Base-by-base conservation (phyloP, 2,888 invertebrate species). In the Drosophila infuscata region DNA sequence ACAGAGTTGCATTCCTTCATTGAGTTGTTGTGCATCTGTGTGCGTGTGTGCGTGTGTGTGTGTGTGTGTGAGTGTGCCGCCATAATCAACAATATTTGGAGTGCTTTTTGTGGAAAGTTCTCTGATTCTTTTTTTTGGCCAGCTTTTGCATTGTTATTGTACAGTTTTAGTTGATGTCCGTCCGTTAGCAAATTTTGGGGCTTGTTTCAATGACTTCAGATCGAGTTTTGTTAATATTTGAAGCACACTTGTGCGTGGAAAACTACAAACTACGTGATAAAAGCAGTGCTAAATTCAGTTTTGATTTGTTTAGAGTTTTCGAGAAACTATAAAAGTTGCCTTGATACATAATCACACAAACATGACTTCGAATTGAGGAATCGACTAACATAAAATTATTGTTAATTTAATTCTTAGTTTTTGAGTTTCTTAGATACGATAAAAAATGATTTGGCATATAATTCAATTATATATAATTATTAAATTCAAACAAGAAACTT, bases 1-100 rank as follows among this genome's bases (percentile, higher is more conserved):
- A 77, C 74, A 70, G 48, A 36, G 57, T 48, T 68, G 72, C 62
- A 60, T 56, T 56, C 62, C 56, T 41, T 51, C 66, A 59, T 71
- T 76, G 70, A 69, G 75, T 41, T 15, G 9, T 15, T 54, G 58
- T 38, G 48, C 38, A 4, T 15, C 2, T 58, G 53, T 38, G 53
- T 60, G 48, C 11, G 48, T 38, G 49, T n/a, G 30, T 38, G 49
- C 17, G 30, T 56, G 56, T 36, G 57, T 58, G 48, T 12, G 32
- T 32, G 48, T 52, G 32, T 58, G 32, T 57, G 60, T 67, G 71
- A 68, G 56, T 82, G 61, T 68, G 48, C 52, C 58, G 74, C 67
- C 82, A 83, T 86, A 87, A 85, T 86, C 85, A 86, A 86, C 84
- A 87, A 86, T 87, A 87, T 87, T 86, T 86, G 73, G 85, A 86